A percentile compares a stretch with the other conserved stretches of the same genome.
These are phyloP conservation scores for Archaeoteleia sp. DNA, from an alignment of 2,888 invertebrate species.

Conservation along the genomic window DNA sequence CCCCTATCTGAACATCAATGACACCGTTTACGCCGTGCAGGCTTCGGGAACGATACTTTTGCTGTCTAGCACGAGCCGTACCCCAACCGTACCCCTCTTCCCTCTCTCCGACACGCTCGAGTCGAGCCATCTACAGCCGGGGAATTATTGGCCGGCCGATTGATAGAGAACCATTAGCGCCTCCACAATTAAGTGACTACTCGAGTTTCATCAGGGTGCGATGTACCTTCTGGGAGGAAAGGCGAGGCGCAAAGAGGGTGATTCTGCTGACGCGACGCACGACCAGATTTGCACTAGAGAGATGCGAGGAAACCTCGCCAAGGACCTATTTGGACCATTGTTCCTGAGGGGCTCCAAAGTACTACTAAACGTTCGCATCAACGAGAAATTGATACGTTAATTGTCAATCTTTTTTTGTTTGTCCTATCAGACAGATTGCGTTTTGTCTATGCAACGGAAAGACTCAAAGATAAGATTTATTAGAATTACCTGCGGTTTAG, in stretches of 20 bases:
- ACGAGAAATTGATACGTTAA: no score
- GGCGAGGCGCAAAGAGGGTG: slow-evolving; percentile 7
- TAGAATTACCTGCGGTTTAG: no score
- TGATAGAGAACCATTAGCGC: slow-evolving; percentile 63
- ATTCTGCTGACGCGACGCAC: slow-evolving; percentile 1
- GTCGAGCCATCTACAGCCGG: slow-evolving; percentile 44
- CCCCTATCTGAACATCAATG: slow-evolving; percentile 62
- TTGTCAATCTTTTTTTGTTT: no score
- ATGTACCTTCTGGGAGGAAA: slow-evolving; percentile 1
- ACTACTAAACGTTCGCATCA: no score
- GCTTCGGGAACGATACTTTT: slow-evolving; percentile 56
- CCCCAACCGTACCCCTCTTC: no score
- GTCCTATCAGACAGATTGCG: no score
- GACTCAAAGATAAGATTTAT: no score
- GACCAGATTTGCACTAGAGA: slow-evolving; percentile 11
- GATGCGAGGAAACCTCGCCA: no score
- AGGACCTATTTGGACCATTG: neutral
- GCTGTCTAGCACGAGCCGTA: slow-evolving; percentile 16
- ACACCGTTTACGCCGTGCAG: slow-evolving; percentile 57
- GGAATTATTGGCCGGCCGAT: slow-evolving; percentile 52
- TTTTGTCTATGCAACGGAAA: no score
- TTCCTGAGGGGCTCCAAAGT: no score
- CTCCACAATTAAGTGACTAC: slow-evolving; percentile 67
- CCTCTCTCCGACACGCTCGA: neutral
- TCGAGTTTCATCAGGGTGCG: slow-evolving; percentile 37